Evolutionary conservation across 1,140 invertebrate genomes (phyloP).

Genomic region (Drosophila azteca): DNA sequence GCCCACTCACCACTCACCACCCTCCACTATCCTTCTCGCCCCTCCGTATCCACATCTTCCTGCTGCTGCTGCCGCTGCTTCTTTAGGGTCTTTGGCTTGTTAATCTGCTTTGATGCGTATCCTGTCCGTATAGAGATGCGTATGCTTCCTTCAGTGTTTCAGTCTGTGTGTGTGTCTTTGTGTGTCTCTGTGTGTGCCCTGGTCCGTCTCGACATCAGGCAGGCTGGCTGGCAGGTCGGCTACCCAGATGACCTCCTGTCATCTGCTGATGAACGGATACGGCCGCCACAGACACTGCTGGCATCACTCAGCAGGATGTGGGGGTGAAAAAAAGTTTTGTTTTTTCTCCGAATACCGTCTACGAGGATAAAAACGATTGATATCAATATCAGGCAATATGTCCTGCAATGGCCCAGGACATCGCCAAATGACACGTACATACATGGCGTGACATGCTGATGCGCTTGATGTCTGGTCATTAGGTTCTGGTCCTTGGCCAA

Average conservation of each 20-base stretch:
- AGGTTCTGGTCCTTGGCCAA: constrained; percentile 29
- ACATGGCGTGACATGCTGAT: constrained; percentile 36
- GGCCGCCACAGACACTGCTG: constrained; percentile 3
- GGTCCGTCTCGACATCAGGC: background rate
- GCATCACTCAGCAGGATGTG: constrained; percentile 10
- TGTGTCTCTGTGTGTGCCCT: constrained; percentile 7
- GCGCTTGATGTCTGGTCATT: constrained; percentile 62
- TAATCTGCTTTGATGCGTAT: constrained; percentile 78
- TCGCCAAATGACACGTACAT: too few relatives aligned
- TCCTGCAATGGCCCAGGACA: constrained; percentile 20
- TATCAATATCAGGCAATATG: constrained; percentile 67
- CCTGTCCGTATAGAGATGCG: constrained; percentile 17
- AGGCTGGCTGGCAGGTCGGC: constrained; percentile 1
- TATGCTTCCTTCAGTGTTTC: constrained; percentile 1
- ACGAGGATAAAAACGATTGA: constrained; percentile 72
- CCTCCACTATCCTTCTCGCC: background rate
- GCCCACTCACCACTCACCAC: background rate
- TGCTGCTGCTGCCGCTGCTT: background rate
- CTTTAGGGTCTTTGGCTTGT: constrained; percentile 44
- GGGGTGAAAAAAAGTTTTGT: constrained; percentile 49
- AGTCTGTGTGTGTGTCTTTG: constrained; percentile 9
- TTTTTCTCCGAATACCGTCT: constrained; percentile 43
- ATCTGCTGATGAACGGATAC: constrained; percentile 49
- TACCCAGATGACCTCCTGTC: constrained; percentile 55
- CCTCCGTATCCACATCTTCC: constrained; percentile 27